A percentile compares a stretch with the other conserved stretches of the same genome.
Evolutionary conservation across 35 echinoderm and acorn worm genomes (phyloP).

Genomic region (Ophioderma brevispina): DNA sequence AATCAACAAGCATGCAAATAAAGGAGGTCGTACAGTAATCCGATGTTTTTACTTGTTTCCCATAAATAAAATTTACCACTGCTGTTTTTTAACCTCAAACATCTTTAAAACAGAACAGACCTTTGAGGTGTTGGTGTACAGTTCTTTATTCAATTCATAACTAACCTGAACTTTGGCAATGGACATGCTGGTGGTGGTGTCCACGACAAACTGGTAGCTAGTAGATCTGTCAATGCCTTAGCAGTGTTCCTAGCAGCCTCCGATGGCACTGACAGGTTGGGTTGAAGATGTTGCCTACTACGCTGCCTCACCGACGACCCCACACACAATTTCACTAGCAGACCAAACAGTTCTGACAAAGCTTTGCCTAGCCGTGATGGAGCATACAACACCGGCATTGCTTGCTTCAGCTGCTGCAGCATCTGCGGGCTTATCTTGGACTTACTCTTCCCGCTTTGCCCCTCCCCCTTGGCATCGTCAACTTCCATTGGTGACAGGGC

Average conservation of each 20-base stretch:
- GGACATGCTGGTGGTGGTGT: constrained; percentile 74
- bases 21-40: too few relatives aligned
- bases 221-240: constrained; percentile 75
- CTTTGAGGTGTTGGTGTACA: too few relatives aligned
- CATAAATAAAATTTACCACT: too few relatives aligned
- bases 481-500: constrained; percentile 93
- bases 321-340: constrained; percentile 94
- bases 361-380: constrained; percentile 89
- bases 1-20: neutral
- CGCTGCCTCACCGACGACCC: constrained; percentile 92
- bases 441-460: constrained; percentile 50
- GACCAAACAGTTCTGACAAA: constrained; percentile 91
- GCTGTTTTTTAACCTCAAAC: too few relatives aligned
- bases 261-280: constrained; percentile 78
- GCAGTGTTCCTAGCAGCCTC: constrained; percentile 94
- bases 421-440: constrained; percentile 81
- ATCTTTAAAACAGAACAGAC: too few relatives aligned
- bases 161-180: constrained; percentile 96
- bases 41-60: too few relatives aligned
- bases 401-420: constrained; percentile 85
- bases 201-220: constrained; percentile 88
- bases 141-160: too few relatives aligned
- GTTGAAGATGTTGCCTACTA: constrained; percentile 80
- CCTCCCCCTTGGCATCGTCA: constrained; percentile 70
- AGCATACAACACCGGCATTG: constrained; percentile 90